These are phyloP conservation scores for Dendronephthya gigantea DNA, from an alignment of 64 coral and sea anemone species.

Conservation along the genomic window DNA sequence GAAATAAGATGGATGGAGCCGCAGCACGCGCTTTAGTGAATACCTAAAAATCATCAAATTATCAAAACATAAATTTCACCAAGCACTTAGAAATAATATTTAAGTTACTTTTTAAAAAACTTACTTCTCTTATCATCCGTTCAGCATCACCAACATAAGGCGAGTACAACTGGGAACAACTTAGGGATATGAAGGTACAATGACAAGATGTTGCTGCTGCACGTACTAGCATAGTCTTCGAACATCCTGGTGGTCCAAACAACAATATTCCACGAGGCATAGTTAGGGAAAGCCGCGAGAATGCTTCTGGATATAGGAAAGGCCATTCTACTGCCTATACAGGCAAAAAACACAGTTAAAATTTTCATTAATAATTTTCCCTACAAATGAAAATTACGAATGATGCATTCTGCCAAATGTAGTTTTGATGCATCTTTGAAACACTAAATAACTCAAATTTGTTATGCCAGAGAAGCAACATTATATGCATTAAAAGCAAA, in stretches of 20 bases:
- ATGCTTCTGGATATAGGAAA: slow-evolving; percentile 71
- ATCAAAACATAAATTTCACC: too few species aligned
- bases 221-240: slow-evolving; percentile 77
- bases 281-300: slow-evolving; percentile 54
- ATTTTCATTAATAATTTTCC: too few species aligned
- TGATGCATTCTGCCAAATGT: too few species aligned
- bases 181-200: slow-evolving; percentile 82
- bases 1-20: slow-evolving; percentile 71
- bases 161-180: slow-evolving; percentile 84
- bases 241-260: slow-evolving; percentile 94
- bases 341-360: background rate
- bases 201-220: slow-evolving; percentile 59
- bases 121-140: slow-evolving; percentile 67
- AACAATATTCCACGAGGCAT: slow-evolving; percentile 65
- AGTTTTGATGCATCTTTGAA: too few species aligned
- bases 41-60: slow-evolving; percentile 44
- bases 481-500: too few species aligned
- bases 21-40: slow-evolving; percentile 86
- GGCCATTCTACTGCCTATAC: slow-evolving; percentile 89
- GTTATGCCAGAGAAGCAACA: too few species aligned
- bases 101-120: too few species aligned
- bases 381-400: too few species aligned
- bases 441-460: too few species aligned
- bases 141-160: slow-evolving; percentile 96
- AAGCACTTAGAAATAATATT: too few species aligned